Conservation (phyloP, 2,113 vertebrate genomes). For the Cathartes aura region DNA sequence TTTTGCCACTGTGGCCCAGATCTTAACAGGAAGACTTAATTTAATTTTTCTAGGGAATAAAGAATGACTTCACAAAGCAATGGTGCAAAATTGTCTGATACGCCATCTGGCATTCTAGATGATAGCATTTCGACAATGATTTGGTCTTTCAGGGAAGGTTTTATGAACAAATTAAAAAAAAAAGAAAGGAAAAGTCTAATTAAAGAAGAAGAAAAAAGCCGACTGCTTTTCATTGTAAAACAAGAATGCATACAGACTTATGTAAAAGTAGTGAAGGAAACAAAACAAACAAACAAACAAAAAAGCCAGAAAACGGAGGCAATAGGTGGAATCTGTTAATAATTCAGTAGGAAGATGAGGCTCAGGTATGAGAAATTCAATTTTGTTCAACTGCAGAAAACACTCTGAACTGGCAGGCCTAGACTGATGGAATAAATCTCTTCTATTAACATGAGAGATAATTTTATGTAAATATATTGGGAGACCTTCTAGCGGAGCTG, state of each 20-base stretch:
- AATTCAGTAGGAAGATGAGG: slow-evolving; percentile 49
- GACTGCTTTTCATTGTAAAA: slow-evolving; percentile 1
- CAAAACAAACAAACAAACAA: background rate
- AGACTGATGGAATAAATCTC: slow-evolving; percentile 76
- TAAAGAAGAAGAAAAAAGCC: background rate
- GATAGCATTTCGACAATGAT: background rate
- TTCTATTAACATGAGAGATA: slow-evolving; percentile 77
- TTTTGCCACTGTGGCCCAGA: background rate
- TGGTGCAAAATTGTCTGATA: slow-evolving; percentile 8
- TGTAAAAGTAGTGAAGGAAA: background rate
- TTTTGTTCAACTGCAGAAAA: slow-evolving; percentile 64
- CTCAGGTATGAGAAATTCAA: slow-evolving; percentile 51
- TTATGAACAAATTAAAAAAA: background rate
- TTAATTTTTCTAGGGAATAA: slow-evolving; percentile 56
- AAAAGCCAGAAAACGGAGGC: background rate
- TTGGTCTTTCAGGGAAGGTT: slow-evolving; percentile 26
- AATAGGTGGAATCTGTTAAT: slow-evolving; percentile 36
- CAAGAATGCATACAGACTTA: background rate
- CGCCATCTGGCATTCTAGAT: background rate
- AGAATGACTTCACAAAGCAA: background rate
- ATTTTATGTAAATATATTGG: slow-evolving; percentile 79
- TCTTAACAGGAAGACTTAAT: slow-evolving; percentile 4
- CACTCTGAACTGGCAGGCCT: slow-evolving; percentile 54
- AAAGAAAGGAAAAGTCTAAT: background rate
- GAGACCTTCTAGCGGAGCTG: slow-evolving; percentile 67